Evolutionary conservation across 2,797 vertebrate genomes (phyloP).

Genomic region (Intellagama lesueurii): DNA sequence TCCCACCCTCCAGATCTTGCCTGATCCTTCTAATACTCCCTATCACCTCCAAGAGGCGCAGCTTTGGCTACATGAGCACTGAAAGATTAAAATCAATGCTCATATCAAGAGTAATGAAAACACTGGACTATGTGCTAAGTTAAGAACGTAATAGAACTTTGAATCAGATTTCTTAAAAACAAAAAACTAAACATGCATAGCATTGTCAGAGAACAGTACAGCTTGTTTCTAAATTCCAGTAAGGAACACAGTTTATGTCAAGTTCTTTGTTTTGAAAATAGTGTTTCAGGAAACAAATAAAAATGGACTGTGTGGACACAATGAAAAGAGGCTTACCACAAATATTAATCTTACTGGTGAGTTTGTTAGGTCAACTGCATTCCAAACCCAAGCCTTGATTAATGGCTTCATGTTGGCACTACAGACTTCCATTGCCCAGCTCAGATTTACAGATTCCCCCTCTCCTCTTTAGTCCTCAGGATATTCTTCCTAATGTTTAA

Average conservation of each 20-base stretch:
- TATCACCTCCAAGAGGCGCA: too few species aligned
- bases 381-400: slow-evolving; percentile 29
- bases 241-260: slow-evolving; percentile 63
- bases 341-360: slow-evolving; percentile 53
- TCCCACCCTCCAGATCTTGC: too few species aligned
- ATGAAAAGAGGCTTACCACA: slow-evolving; percentile 55
- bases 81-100: not conserved
- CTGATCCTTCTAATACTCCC: too few species aligned
- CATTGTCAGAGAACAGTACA: slow-evolving; percentile 55
- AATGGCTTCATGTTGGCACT: slow-evolving; percentile 1
- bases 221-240: slow-evolving; percentile 66
- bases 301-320: slow-evolving; percentile 48
- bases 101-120: too few species aligned
- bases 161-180: slow-evolving; percentile 37
- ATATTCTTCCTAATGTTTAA: not conserved
- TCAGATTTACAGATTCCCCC: not conserved
- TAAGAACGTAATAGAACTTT: slow-evolving; percentile 12
- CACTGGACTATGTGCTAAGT: not conserved
- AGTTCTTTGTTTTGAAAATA: slow-evolving; percentile 66
- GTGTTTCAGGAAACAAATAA: slow-evolving; percentile 64
- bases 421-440: not conserved
- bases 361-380: slow-evolving; percentile 42
- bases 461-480: not conserved
- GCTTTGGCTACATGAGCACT: not conserved
- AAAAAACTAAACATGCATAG: slow-evolving; percentile 44